A percentile compares a stretch with the other conserved stretches of the same genome.
Conservation (phyloP, 2,113 vertebrate species). For the Coptodon rendalli region DNA sequence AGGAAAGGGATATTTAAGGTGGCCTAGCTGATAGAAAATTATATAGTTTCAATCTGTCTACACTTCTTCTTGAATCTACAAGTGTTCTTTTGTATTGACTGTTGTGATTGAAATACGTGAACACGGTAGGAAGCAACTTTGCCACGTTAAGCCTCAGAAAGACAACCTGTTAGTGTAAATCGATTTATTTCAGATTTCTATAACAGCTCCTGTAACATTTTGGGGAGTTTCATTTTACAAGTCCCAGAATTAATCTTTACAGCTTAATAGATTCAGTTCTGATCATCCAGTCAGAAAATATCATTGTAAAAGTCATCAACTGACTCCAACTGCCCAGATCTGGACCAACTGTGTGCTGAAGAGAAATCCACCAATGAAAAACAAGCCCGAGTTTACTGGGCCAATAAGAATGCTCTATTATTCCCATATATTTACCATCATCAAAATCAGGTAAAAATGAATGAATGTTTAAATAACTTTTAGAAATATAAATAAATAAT, state of each 20-base stretch:
- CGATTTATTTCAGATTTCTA: background rate
- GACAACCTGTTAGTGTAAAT: background rate
- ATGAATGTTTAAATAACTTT: rapidly evolving
- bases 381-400: rapidly evolving
- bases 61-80: rapidly evolving
- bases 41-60: rapidly evolving
- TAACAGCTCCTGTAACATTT: background rate
- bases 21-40: background rate
- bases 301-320: rapidly evolving
- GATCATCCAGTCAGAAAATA: background rate
- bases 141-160: rapidly evolving
- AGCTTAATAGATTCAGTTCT: background rate
- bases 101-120: rapidly evolving
- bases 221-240: rapidly evolving
- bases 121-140: background rate
- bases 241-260: background rate
- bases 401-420: background rate
- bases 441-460: background rate
- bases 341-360: rapidly evolving
- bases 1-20: no score
- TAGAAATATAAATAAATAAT: rapidly evolving
- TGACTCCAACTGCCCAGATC: background rate
- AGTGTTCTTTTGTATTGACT: background rate
- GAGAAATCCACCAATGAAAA: background rate
- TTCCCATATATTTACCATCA: background rate